Evolutionary conservation across 2,797 vertebrate genomes (phyloP).

Genomic region (Momotus momota): DNA sequence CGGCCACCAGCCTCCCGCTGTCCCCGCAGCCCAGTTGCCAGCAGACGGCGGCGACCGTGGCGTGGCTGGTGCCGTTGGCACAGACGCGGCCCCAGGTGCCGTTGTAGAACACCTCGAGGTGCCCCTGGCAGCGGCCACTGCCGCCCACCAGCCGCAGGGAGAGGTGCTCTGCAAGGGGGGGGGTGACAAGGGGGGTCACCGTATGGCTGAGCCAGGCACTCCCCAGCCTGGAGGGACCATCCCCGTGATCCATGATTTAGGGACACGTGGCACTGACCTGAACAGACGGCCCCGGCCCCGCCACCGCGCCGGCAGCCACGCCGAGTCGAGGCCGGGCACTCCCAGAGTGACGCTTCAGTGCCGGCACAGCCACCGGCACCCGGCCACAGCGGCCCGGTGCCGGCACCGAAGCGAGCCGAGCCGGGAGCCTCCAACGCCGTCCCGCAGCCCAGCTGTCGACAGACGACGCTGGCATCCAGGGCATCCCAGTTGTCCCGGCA

Average conservation of each 20-base stretch:
- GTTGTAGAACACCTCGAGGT: neutral
- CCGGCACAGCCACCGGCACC: slow-evolving; percentile 50
- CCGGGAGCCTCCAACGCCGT: neutral
- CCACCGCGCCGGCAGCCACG: neutral
- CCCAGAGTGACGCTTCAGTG: neutral
- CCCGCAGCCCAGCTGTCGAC: slow-evolving; percentile 72
- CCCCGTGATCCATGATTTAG: rapidly evolving
- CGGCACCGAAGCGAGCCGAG: neutral
- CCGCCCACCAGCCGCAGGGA: neutral
- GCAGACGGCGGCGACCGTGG: neutral
- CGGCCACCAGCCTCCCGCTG: rapidly evolving
- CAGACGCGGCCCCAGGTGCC: slow-evolving; percentile 29
- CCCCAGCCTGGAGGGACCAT: rapidly evolving
- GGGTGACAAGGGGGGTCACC: rapidly evolving
- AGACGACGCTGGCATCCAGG: slow-evolving; percentile 14
- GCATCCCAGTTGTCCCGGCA: slow-evolving; percentile 72
- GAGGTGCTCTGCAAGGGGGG: neutral
- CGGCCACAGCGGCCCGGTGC: slow-evolving; percentile 2
- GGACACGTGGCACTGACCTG: neutral
- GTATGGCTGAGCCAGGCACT: neutral
- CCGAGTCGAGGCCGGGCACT: neutral
- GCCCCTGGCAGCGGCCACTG: neutral
- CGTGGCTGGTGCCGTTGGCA: rapidly evolving
- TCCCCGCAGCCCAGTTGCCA: neutral
- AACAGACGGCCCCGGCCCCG: neutral